Percentiles rank a stretch among this genome's conserved stretches.
phyloP scores from a whole-genome alignment of 2,797 vertebrate species.

The Sylvilagus floridanus region DNA sequence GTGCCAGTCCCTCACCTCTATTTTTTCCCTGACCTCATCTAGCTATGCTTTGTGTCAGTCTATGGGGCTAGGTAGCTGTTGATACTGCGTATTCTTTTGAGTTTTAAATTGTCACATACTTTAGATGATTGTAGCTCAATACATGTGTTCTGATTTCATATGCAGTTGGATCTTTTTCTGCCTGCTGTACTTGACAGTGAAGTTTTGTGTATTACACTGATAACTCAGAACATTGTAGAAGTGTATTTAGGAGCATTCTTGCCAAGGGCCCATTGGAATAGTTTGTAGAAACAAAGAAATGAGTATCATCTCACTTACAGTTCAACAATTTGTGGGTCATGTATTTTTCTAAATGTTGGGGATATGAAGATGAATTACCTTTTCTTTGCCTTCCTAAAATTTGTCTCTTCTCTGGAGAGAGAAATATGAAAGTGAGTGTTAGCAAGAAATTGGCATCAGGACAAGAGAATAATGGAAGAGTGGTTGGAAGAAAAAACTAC shows the following conservation, averaged over 20 bases:
- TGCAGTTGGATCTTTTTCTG: background rate
- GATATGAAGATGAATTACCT: background rate
- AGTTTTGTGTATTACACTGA: background rate
- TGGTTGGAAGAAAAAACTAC: background rate
- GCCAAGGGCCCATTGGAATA: background rate
- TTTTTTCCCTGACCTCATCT: background rate
- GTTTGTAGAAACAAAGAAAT: background rate
- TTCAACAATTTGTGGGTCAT: background rate
- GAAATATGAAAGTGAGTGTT: background rate
- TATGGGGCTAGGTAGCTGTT: background rate
- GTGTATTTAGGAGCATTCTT: background rate
- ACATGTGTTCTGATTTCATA: background rate
- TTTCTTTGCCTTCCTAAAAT: background rate
- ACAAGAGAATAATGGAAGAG: background rate
- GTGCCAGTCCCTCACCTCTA: background rate
- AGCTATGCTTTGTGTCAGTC: background rate
- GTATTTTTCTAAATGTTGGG: background rate
- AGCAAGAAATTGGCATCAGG: background rate
- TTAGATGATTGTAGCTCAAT: background rate
- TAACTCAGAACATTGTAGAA: background rate
- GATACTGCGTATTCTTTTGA: background rate
- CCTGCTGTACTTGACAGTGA: background rate
- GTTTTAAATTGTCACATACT: background rate
- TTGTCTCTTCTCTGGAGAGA: constrained; percentile 2
- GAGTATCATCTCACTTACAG: background rate